These are phyloP conservation scores for Ernsta delagoae DNA, from an alignment of 2,888 invertebrate genomes.

Conservation along the genomic window DNA sequence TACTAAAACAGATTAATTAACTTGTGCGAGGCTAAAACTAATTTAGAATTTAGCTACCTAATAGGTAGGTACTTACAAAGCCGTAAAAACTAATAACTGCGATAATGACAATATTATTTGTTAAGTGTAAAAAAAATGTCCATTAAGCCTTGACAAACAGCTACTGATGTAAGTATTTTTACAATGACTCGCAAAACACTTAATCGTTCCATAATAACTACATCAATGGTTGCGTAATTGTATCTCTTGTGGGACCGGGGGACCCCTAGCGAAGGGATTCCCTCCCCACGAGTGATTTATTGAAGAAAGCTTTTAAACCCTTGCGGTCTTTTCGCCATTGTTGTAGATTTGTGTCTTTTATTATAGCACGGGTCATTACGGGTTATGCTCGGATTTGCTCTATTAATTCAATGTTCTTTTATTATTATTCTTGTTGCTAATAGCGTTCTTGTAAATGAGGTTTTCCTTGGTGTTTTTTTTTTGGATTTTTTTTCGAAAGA, in stretches of 20 bases:
- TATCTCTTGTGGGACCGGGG: constrained; percentile 57
- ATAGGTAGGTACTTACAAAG: too few relatives aligned
- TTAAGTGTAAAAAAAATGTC: background rate
- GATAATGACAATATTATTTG: too few relatives aligned
- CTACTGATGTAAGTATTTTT: background rate
- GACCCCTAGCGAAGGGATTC: constrained; percentile 48
- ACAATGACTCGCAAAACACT: constrained; percentile 58
- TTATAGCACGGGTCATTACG: constrained; percentile 64
- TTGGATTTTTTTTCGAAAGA: too few relatives aligned
- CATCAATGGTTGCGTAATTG: constrained; percentile 72
- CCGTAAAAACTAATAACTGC: too few relatives aligned
- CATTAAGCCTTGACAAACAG: background rate
- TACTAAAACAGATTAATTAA: too few relatives aligned
- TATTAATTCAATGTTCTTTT: constrained; percentile 60
- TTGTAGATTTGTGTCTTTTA: constrained; percentile 59
- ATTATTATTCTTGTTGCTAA: constrained; percentile 38
- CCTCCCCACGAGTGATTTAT: constrained; percentile 69
- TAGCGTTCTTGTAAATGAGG: constrained; percentile 19
- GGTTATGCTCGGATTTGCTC: constrained; percentile 56
- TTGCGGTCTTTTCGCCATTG: constrained; percentile 59
- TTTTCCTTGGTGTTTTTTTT: background rate
- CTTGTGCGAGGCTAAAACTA: too few relatives aligned
- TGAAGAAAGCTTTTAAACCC: constrained; percentile 83
- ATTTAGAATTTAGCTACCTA: too few relatives aligned
- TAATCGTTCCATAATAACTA: constrained; percentile 68